Base-by-base conservation (phyloP, 1,140 invertebrate species). In the Anastrepha obliqua region DNA sequence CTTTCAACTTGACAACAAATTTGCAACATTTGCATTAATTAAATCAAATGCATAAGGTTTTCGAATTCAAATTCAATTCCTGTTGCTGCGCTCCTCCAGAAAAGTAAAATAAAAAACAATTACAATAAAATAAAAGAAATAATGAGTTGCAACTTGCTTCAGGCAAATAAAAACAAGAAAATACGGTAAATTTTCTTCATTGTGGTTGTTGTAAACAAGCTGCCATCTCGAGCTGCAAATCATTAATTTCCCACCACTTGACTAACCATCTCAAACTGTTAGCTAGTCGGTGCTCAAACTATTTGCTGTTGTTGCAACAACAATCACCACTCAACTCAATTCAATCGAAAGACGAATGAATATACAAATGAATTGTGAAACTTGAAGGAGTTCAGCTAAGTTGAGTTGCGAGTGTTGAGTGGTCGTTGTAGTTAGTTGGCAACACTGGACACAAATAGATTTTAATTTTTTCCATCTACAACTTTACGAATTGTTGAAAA, bases 371-470 rank as follows among this genome's bases (percentile, higher is more conserved):
- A 81, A 81, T 81, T 55, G 47, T n/a, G 20, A 58, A 81, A 20
- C 74, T 81, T 81, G 74, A 81, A 81, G 47, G n/a, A 81, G 74
- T 55, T 81, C 8, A 62, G n/a, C 9, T 62, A 29, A 81, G 74
- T 81, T 81, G 20, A 78, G 70, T 78, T 78, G 70, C 6, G 7
- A 7, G 13, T 74, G 74, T 55, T 81, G 74, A 81, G 74, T 55
- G 74, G 74, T 55, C 74, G 47, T 6, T 15, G 39, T n/a, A 20
- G 74, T 55, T 81, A 51, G 74, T 55, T 51, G 74, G 59, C 29
- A 86, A 67, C 64, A 67, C 64, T 55, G 86, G 86, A 87, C 86
- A 51, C 11, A 65, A 70, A 55, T 13, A 55, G 86, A 70, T 87
- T 70, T 87, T 55, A 87, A 39, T 67, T 87, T 67, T 47, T 65